phyloP scores from a whole-genome alignment of 2,888 invertebrate species.

The Volucella zonaria region DNA sequence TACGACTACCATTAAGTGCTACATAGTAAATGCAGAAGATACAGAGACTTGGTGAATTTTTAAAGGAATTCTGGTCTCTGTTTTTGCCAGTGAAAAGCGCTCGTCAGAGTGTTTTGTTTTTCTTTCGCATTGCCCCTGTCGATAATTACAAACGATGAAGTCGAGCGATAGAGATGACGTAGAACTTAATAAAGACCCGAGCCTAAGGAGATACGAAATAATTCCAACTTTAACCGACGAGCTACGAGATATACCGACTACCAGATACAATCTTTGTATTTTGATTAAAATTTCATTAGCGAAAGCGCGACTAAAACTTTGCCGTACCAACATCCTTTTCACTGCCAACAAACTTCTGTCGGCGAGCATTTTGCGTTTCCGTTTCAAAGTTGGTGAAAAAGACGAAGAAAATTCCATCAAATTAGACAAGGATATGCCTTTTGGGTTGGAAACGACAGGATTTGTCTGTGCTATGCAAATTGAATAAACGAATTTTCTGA shows the following conservation, averaged over 20 bases:
- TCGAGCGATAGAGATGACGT: slow-evolving; percentile 40
- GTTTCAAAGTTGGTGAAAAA: background rate
- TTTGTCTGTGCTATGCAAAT: slow-evolving; percentile 66
- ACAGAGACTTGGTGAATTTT: background rate
- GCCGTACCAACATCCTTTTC: background rate
- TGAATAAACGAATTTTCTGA: slow-evolving; percentile 65
- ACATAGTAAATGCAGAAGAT: background rate
- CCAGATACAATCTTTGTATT: slow-evolving; percentile 32
- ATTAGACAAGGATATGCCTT: slow-evolving; percentile 45
- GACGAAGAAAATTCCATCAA: slow-evolving; percentile 32
- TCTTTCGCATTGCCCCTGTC: slow-evolving; percentile 1
- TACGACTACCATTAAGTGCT: background rate
- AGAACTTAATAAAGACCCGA: slow-evolving; percentile 63
- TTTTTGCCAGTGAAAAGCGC: slow-evolving; percentile 32
- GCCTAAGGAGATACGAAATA: slow-evolving; percentile 32
- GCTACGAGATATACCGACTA: slow-evolving; percentile 23
- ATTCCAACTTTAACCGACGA: background rate
- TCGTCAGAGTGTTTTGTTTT: slow-evolving; percentile 49
- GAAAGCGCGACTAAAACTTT: slow-evolving; percentile 49
- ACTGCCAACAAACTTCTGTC: background rate
- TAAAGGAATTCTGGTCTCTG: slow-evolving; percentile 7
- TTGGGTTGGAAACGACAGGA: slow-evolving; percentile 27
- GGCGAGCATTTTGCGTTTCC: background rate
- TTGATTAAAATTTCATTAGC: slow-evolving; percentile 70
- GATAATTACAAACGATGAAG: slow-evolving; percentile 47